Base-by-base conservation (phyloP, 2,113 vertebrate genomes). In the Trogon melanurus region DNA sequence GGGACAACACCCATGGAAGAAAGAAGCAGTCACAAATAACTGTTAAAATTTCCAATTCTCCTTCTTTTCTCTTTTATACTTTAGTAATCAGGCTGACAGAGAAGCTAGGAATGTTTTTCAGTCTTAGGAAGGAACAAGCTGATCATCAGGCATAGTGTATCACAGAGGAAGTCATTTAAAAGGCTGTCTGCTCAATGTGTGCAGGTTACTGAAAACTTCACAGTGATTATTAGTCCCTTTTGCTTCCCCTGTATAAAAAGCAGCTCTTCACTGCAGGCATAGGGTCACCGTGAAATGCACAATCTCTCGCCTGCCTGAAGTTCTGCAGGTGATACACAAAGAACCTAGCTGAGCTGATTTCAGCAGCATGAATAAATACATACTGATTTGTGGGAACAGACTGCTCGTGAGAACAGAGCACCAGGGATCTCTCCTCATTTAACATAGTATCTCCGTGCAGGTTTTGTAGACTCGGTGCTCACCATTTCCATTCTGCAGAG, bases 351-450 rank as follows among this genome's bases (percentile, higher is more conserved):
- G 81, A 84, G 81, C 66, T 27, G 70, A 91, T 91, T 69, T 74
- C 72, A 80, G 79, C 21, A 34, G 67, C 41, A 61, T n/a, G 78
- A 95, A 91, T 93, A 92, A 81, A 96, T 64, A 60, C 65, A 84
- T 21, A 19, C 29, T 87, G 89, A 80, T 84, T 34, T 56, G 16
- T 78, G 58, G 66, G 78, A 95, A 81, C 30, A 27, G 69, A 9
- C 44, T 66, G 41, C 73, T 44, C 48, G 44, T 15, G 84, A 94
- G 79, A 70, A 41, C 20, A 48, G 79, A 95, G 79, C 82, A 84
- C 67, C 2, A 3, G 79, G 56, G 21, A 73, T 56, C 51, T 79
- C 79, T 91, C 79, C 64, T 84, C 51, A 64, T 93, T 94, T 86
- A 94, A 75, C 69, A 53, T 30, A 67, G 83, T 6, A 3, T 65